These are phyloP conservation scores for Erannis defoliaria DNA, from an alignment of 2,888 invertebrate genomes.

Conservation along the genomic window DNA sequence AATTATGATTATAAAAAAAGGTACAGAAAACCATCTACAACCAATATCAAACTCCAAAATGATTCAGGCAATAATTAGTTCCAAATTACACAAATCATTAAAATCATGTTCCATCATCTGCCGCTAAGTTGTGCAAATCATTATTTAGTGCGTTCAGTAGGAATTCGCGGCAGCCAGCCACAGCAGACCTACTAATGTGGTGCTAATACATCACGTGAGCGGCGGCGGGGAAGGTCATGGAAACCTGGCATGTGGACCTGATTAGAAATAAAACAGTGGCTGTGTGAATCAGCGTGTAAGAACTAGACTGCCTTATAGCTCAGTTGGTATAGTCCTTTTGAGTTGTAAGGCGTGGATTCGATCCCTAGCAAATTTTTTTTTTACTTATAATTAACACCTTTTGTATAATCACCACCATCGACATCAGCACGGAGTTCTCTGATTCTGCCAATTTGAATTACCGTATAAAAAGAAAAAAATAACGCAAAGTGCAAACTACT, in stretches of 20 bases:
- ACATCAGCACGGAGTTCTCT: too few relatives aligned
- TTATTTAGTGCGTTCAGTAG: conserved; percentile 39
- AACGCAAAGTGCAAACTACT: not conserved
- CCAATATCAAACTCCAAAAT: not conserved
- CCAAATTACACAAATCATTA: conserved; percentile 20
- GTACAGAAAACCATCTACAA: too few relatives aligned
- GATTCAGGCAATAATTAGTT: conserved; percentile 21
- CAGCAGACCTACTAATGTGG: conserved; percentile 7
- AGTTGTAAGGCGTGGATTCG: too few relatives aligned
- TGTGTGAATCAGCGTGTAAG: not conserved
- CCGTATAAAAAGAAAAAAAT: too few relatives aligned
- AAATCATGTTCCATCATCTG: conserved; percentile 47
- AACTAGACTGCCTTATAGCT: too few relatives aligned
- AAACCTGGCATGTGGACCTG: conserved; percentile 2
- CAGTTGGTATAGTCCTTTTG: not conserved
- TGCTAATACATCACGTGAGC: conserved; percentile 26
- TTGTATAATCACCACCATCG: too few relatives aligned
- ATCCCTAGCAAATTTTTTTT: too few relatives aligned
- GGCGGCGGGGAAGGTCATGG: conserved; percentile 15
- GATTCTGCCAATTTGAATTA: too few relatives aligned
- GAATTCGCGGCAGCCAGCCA: conserved; percentile 21
- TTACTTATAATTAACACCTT: too few relatives aligned
- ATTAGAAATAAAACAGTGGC: not conserved
- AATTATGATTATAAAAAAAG: not conserved
- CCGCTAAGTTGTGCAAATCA: conserved; percentile 43